A percentile compares a stretch with the other conserved stretches of the same genome.
phyloP scores from a whole-genome alignment of 30 jellyfish, hydroid and myxozoan species.

The Rhopilema esculentum region DNA sequence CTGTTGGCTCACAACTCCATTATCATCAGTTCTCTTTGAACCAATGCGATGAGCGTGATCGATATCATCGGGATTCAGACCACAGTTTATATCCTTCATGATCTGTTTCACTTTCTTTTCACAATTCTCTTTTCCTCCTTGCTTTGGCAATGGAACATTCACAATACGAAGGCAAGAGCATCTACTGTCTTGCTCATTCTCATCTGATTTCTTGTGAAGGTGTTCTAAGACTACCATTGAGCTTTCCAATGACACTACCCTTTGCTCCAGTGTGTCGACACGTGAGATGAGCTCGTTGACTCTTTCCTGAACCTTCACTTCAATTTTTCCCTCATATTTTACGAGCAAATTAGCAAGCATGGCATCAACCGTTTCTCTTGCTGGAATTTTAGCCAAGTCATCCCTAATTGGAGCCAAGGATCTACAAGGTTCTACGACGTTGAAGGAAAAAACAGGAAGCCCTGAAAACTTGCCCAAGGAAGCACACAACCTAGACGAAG shows the following conservation, averaged over 20 bases:
- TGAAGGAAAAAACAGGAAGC: too few relatives aligned
- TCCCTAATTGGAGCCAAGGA: conserved; percentile 8
- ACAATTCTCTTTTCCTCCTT: conserved; percentile 32
- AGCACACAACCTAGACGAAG: too few relatives aligned
- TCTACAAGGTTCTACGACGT: too few relatives aligned
- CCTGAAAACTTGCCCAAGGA: too few relatives aligned
- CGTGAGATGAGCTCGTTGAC: conserved; percentile 8
- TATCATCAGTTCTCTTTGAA: conserved; percentile 12
- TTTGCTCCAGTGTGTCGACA: too few relatives aligned
- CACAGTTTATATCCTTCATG: conserved; percentile 37
- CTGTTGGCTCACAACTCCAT: conserved; percentile 23
- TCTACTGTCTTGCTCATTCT: conserved; percentile 49
- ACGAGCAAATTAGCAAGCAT: not conserved
- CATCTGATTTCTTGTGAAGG: conserved; percentile 28
- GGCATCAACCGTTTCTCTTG: not conserved
- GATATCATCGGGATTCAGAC: conserved; percentile 36
- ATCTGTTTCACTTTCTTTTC: conserved; percentile 2
- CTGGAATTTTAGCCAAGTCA: conserved; percentile 1
- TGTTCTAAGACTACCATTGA: conserved; percentile 48
- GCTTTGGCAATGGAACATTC: conserved; percentile 31
- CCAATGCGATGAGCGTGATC: conserved; percentile 63
- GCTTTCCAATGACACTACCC: conserved; percentile 29
- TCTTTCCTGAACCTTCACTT: conserved; percentile 4
- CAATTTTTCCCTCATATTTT: not conserved
- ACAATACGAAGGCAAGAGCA: conserved; percentile 34